Evolutionary conservation across 2,888 invertebrate species (phyloP).

Genomic region (Cylloceria caligata): DNA sequence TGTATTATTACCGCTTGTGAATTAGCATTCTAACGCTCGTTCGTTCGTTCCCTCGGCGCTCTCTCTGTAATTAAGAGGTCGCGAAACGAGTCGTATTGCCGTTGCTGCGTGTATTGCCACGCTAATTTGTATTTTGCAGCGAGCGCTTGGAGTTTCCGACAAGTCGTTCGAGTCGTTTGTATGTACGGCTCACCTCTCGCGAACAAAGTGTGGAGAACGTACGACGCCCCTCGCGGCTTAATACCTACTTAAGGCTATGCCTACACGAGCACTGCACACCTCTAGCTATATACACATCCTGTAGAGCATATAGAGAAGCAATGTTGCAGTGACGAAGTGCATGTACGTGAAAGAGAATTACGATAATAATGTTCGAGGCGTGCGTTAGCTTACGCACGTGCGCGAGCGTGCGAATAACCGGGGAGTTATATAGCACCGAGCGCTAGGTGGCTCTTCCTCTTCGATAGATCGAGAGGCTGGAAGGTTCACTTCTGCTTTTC

Average conservation of each 20-base stretch:
- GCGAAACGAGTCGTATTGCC: slow-evolving; percentile 30
- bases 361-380: slow-evolving; percentile 47
- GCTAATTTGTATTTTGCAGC: slow-evolving; percentile 47
- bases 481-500: too few relatives aligned
- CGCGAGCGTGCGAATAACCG: slow-evolving; percentile 16
- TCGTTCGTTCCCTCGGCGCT: not conserved
- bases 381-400: slow-evolving; percentile 52
- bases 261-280: not conserved
- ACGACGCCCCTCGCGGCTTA: slow-evolving; percentile 33
- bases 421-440: not conserved
- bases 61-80: slow-evolving; percentile 49
- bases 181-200: slow-evolving; percentile 29
- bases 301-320: not conserved
- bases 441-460: slow-evolving; percentile 6
- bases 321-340: slow-evolving; percentile 35
- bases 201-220: slow-evolving; percentile 39
- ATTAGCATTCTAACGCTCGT: slow-evolving; percentile 23
- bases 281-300: not conserved
- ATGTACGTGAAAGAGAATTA: slow-evolving; percentile 53
- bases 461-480: not conserved
- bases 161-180: slow-evolving; percentile 49
- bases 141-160: slow-evolving; percentile 41
- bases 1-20: slow-evolving; percentile 35
- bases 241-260: slow-evolving; percentile 4
- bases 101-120: slow-evolving; percentile 12